A percentile compares a stretch with the other conserved stretches of the same genome.
Conservation (phyloP, 2,113 vertebrate species). For the Phodopus roborovskii region DNA sequence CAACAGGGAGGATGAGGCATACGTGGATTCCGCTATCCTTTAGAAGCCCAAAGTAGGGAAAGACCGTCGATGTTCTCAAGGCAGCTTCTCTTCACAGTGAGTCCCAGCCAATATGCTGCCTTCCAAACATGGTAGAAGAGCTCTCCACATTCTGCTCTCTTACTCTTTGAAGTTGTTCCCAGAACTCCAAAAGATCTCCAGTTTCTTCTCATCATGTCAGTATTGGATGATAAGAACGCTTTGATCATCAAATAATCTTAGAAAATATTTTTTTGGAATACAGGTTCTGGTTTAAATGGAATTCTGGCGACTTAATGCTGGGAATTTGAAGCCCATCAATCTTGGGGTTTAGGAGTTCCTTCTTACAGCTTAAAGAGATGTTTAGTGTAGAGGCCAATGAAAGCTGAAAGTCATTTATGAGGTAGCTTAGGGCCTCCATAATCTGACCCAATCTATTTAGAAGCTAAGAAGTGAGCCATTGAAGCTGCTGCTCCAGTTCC, state of each 20-base stretch:
- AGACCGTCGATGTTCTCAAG: conserved; percentile 59
- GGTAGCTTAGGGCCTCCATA: not conserved
- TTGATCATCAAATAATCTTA: conserved; percentile 51
- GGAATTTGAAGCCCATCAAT: conserved; percentile 36
- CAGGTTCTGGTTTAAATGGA: conserved; percentile 26
- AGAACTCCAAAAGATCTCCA: conserved; percentile 61
- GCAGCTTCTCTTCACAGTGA: conserved; percentile 25
- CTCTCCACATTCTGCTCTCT: conserved; percentile 64
- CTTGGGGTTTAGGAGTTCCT: conserved; percentile 32
- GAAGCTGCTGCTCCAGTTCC: not conserved
- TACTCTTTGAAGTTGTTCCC: conserved; percentile 69
- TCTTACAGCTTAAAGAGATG: conserved; percentile 33
- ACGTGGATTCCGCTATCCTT: conserved; percentile 28
- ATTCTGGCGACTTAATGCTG: conserved; percentile 43
- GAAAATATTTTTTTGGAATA: conserved; percentile 58
- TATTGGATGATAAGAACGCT: conserved; percentile 55
- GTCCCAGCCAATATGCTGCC: conserved; percentile 60
- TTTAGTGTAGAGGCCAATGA: not conserved
- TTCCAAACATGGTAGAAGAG: conserved; percentile 65
- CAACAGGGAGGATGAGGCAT: not conserved
- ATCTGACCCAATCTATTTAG: not conserved
- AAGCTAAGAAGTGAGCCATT: not conserved
- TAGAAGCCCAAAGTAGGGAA: conserved; percentile 63
- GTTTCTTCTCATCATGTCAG: conserved; percentile 62
- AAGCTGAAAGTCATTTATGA: not conserved